Evolutionary conservation across 2,797 vertebrate genomes (phyloP).

Genomic region (Otolemur crassicaudatus): DNA sequence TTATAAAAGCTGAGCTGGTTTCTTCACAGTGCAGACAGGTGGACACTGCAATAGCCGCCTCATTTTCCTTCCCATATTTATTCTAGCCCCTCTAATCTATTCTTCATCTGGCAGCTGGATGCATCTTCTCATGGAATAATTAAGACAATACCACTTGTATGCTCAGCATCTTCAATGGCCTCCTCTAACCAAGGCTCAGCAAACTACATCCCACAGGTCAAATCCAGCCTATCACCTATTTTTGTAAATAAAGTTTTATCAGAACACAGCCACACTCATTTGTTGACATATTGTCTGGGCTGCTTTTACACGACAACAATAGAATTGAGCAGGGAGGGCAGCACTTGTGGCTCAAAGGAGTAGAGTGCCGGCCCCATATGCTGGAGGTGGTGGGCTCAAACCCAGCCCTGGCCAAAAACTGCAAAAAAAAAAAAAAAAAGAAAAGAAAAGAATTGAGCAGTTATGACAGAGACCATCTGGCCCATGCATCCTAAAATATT

Average conservation of each 20-base stretch:
- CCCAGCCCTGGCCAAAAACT: no score
- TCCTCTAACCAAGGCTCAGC: neutral
- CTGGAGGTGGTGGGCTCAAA: no score
- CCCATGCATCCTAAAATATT: neutral
- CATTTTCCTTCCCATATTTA: neutral
- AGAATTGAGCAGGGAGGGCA: neutral
- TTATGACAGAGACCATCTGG: neutral
- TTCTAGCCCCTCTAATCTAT: neutral
- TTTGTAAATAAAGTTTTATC: constrained; percentile 49
- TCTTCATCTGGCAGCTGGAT: neutral
- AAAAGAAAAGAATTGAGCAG: neutral
- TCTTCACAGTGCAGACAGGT: constrained; percentile 15
- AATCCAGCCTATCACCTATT: neutral
- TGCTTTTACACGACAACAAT: neutral
- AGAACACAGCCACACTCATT: neutral
- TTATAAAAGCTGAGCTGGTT: constrained; percentile 29
- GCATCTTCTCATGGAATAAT: neutral
- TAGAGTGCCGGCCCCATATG: no score
- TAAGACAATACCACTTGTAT: neutral
- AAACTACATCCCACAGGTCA: neutral
- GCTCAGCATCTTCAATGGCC: neutral
- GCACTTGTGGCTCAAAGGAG: no score
- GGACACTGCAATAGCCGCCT: neutral
- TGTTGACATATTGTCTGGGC: neutral
- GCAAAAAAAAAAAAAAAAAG: no score